Base-by-base conservation (phyloP, 2,888 invertebrate species). In the Amphipoea lucens region DNA sequence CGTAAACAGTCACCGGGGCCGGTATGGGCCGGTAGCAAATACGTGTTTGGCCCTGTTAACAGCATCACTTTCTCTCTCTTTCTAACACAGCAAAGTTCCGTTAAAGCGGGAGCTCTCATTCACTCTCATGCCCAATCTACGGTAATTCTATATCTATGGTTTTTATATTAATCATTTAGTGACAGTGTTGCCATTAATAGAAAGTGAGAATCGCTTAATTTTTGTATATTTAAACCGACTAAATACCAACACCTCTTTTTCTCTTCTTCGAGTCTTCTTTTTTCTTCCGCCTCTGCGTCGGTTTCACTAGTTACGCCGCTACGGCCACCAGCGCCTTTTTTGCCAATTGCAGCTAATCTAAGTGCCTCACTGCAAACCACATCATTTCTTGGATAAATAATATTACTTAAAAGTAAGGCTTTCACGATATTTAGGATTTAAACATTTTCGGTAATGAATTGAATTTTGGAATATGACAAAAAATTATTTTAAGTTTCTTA, bases 191-290 rank as follows among this genome's bases (percentile, higher is more conserved):
- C 29, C 29, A 29, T 1, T 29, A 29, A 29, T 29, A 29, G 29
- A 29, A 29, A 29, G 29, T 29, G 29, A 29, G 29, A 29, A 29
- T 29, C 29, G 29, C 29, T 29, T 29, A 29, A 29, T 29, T 29
- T 29, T 29, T 29, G 29, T 1, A 29, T 29, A 29, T 29, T 29
- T 29, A 29, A 29, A 29, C 29, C 29, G 29, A 29, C 29, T 29
- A 29, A 29, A 29, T 29, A 29, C 29, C 29, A 29, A 29, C 29
- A 29, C 1, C 29, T 29, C 29, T 29, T 69, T 73, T 14, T 63
- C 65, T 51, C 68, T 57, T 82, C 84, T 76, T 83, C 82, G 11
- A 57, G 57, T 54, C 86, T 85, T 69, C 75, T 73, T 62, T 67
- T 11, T 69, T 82, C 83, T 70, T 75, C 78, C 74, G 63, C 72